phyloP scores from a whole-genome alignment of 1,140 invertebrate species.

The Drosophila triauraria region DNA sequence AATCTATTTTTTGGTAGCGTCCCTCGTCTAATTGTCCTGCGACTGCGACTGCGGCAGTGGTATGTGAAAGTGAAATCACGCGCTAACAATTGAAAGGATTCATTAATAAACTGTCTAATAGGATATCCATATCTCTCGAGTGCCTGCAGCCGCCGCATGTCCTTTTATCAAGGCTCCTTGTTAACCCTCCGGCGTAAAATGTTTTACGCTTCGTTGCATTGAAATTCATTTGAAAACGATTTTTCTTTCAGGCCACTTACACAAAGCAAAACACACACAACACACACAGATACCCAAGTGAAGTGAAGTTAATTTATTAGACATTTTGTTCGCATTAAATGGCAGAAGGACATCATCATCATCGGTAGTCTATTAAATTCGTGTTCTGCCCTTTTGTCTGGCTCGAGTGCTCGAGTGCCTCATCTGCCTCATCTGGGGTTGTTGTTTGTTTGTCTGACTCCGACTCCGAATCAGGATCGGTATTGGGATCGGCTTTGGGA shows the following conservation, averaged over 20 bases:
- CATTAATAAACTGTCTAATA: conserved; percentile 84
- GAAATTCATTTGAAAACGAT: conserved; percentile 84
- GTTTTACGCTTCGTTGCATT: conserved; percentile 84
- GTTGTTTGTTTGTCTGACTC: conserved; percentile 73
- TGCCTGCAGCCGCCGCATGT: conserved; percentile 73
- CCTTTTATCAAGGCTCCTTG: conserved; percentile 66
- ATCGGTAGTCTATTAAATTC: conserved; percentile 79
- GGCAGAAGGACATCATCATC: conserved; percentile 81
- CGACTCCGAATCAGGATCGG: conserved; percentile 60
- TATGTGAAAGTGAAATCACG: conserved; percentile 78
- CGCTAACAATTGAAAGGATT: conserved; percentile 82
- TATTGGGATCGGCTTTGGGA: conserved; percentile 41
- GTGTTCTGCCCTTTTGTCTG: conserved; percentile 75
- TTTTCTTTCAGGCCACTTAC: conserved; percentile 79
- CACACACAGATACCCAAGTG: conserved; percentile 30
- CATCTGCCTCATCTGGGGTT: conserved; percentile 63
- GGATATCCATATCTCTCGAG: conserved; percentile 70
- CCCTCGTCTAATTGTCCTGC: conserved; percentile 70
- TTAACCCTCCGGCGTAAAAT: conserved; percentile 72
- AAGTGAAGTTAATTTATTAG: conserved; percentile 84
- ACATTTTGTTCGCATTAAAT: conserved; percentile 83
- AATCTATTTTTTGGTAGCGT: conserved; percentile 55
- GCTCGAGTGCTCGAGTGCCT: conserved; percentile 61
- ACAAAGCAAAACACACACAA: conserved; percentile 69
- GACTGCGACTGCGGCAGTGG: conserved; percentile 26